Percentiles rank a stretch among this genome's conserved stretches.
Evolutionary conservation across 2,113 vertebrate species (phyloP).

Genomic region (Potamarius usumacintae): DNA sequence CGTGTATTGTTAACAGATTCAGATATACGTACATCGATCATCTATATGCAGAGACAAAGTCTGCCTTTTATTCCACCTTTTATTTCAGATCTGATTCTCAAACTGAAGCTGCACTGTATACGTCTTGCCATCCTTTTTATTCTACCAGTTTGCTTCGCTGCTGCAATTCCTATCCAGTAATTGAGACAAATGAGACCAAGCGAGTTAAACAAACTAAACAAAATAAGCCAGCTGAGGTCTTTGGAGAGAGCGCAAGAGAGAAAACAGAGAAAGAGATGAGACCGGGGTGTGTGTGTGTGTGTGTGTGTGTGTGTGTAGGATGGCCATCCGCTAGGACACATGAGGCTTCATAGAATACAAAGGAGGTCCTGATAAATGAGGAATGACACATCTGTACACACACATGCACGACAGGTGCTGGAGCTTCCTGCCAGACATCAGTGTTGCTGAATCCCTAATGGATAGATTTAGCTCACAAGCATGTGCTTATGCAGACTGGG

Average conservation of each 20-base stretch:
- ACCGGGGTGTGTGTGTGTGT: background rate
- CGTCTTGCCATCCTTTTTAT: background rate
- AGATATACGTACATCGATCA: background rate
- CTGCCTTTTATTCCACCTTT: background rate
- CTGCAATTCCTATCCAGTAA: background rate
- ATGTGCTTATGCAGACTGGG: slow-evolving; percentile 56
- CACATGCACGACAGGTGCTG: slow-evolving; percentile 36
- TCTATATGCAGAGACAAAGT: background rate
- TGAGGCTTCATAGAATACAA: slow-evolving; percentile 16
- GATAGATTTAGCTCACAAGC: slow-evolving; percentile 48
- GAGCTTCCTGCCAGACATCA: slow-evolving; percentile 45
- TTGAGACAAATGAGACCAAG: slow-evolving; percentile 24
- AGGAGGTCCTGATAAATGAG: slow-evolving; percentile 39
- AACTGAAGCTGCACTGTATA: background rate
- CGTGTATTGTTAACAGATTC: background rate
- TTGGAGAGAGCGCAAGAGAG: background rate
- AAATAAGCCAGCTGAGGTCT: slow-evolving; percentile 3
- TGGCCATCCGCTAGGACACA: background rate
- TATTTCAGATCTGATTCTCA: background rate
- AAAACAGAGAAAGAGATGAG: background rate
- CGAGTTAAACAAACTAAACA: slow-evolving; percentile 19
- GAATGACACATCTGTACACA: slow-evolving; percentile 27
- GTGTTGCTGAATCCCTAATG: slow-evolving; percentile 50
- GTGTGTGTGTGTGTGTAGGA: background rate
- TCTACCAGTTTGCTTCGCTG: background rate